These are phyloP conservation scores for Eulemur coronatus DNA, from an alignment of 2,797 vertebrate genomes.

Conservation along the genomic window DNA sequence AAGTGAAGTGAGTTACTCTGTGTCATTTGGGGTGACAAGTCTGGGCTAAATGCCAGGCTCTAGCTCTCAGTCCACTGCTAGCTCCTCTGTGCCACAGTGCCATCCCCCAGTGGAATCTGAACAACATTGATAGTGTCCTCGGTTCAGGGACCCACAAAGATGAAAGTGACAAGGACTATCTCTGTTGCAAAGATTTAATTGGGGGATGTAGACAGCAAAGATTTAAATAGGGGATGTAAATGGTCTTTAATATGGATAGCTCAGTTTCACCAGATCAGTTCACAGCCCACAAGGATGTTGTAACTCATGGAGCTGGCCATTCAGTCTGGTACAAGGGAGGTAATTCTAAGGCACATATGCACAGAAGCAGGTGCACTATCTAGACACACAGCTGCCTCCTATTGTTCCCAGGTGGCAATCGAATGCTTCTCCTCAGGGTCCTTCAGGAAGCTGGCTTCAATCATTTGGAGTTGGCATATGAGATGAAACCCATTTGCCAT, in stretches of 20 bases:
- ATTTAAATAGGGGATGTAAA: background rate
- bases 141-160: background rate
- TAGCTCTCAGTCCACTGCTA: background rate
- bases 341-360: background rate
- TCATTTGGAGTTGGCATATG: background rate
- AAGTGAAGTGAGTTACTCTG: background rate
- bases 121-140: no score
- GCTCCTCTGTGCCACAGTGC: rapidly evolving
- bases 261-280: background rate
- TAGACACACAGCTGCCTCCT: background rate
- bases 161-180: background rate
- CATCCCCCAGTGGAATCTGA: background rate
- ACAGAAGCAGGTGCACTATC: background rate
- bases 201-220: background rate
- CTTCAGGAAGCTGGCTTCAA: background rate
- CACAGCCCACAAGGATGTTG: background rate
- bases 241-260: background rate
- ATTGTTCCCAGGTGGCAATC: background rate
- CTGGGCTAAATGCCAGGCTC: background rate
- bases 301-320: background rate
- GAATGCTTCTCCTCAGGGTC: background rate
- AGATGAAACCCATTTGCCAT: background rate
- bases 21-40: background rate
- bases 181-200: background rate
- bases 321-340: background rate